These are phyloP conservation scores for Arion vulgaris DNA, from an alignment of 1,140 invertebrate genomes.

Conservation along the genomic window DNA sequence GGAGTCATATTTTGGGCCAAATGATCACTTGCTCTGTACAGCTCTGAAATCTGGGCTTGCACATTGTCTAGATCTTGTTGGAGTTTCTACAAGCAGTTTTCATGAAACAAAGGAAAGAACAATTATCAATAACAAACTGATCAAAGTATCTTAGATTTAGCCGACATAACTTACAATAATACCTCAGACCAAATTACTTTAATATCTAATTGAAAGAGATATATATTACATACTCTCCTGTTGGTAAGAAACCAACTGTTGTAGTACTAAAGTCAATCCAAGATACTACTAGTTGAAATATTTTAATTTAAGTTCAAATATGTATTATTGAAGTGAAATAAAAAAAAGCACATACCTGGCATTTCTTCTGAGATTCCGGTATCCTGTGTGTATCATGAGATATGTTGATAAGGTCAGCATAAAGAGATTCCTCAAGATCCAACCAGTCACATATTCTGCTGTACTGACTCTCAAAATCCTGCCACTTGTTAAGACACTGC, in stretches of 20 bases:
- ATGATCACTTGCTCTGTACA: slow-evolving; percentile 61
- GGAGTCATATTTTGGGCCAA: slow-evolving; percentile 64
- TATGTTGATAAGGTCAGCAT: slow-evolving; percentile 52
- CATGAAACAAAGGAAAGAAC: too few relatives aligned
- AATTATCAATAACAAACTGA: too few relatives aligned
- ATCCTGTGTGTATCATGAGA: slow-evolving; percentile 44
- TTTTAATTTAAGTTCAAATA: too few relatives aligned
- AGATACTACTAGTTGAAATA: too few relatives aligned
- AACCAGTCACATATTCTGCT: slow-evolving; percentile 53
- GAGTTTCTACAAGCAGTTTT: slow-evolving; percentile 48
- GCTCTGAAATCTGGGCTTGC: slow-evolving; percentile 55
- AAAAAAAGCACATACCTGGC: slow-evolving; percentile 52
- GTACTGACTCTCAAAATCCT: slow-evolving; percentile 62
- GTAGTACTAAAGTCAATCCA: too few relatives aligned
- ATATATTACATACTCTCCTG: too few relatives aligned
- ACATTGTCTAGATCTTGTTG: slow-evolving; percentile 60
- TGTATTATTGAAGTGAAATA: not conserved
- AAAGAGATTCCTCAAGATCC: slow-evolving; percentile 58
- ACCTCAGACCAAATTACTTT: too few relatives aligned
- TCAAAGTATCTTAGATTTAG: too few relatives aligned
- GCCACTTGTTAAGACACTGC: slow-evolving; percentile 56
- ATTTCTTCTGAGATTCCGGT: slow-evolving; percentile 54
- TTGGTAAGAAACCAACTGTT: too few relatives aligned
- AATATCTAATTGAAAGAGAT: too few relatives aligned
- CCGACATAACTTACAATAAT: too few relatives aligned